Evolutionary conservation across 2,888 invertebrate genomes (phyloP), one percentile per base, ranked within the genome.

Genomic region (Drosophila koepferae): DNA sequence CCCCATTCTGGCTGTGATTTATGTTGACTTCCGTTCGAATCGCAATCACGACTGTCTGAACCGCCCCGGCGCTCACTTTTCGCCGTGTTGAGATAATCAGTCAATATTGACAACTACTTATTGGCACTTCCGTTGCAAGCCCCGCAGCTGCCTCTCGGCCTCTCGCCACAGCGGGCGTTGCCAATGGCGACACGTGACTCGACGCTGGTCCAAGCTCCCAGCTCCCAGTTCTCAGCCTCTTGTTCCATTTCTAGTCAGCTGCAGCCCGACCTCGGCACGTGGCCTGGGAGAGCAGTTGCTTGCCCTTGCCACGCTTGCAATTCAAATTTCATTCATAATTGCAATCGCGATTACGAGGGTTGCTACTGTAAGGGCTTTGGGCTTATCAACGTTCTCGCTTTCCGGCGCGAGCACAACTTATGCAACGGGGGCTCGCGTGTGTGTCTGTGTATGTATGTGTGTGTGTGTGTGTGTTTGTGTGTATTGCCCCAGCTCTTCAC

Each of bases 51-150:
- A 65, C 72, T 72, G 64, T 51, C 60, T 34, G 49, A 44, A 34
- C 64, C 60, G n/a, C 53, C 34, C 64, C 43, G 20, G 12, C 63
- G 59, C 46, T 65, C 76, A 54, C 68, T 70, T 66, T 65, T 59
- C 61, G 67, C 71, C 72, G 81, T 80, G 82, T 82, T 77, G 83
- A 82, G 86, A 92, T 90, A 90, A 92, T 92, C 91, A 91, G 91
- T 91, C 91, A 91, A 91, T 91, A 91, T 92, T 91, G 92, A 91
- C 91, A 91, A 91, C 92, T 91, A 90, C 91, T 92, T 90, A 91
- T 92, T 92, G 92, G 82, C 87, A 91, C 90, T 89, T 92, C 91
- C 91, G 91, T 67, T 10, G 70, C 68, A 59, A 68, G 74, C 63
- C 64, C 51, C 55, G 63, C 62, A 18, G 40, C 31, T 2, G 28